phyloP scores from a whole-genome alignment of 2,888 invertebrate genomes.

The Tenodera sinensis region DNA sequence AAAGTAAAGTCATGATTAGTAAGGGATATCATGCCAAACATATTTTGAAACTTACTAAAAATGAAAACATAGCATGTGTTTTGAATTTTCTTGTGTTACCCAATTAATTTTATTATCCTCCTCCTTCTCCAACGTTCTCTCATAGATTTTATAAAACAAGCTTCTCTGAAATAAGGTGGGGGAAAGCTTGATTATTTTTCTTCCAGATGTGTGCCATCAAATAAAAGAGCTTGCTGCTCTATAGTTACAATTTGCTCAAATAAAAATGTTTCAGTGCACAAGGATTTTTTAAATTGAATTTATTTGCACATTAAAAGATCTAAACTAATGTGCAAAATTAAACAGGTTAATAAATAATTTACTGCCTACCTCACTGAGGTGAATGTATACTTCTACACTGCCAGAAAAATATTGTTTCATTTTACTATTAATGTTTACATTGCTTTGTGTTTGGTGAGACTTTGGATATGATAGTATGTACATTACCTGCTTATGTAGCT shows the following conservation, averaged over 20 bases:
- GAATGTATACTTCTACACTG: not conserved
- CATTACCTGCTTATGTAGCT: not conserved
- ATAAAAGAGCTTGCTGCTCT: not conserved
- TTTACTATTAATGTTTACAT: not conserved
- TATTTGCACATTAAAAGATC: no score
- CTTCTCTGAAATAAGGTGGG: no score
- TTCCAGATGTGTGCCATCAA: not conserved
- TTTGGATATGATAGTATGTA: not conserved
- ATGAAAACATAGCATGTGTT: no score
- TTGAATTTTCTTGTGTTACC: no score
- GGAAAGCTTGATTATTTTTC: not conserved
- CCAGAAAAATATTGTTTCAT: not conserved
- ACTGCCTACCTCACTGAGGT: not conserved
- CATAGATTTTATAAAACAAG: no score
- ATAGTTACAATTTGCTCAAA: not conserved
- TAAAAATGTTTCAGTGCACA: not conserved
- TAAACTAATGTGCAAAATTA: not conserved
- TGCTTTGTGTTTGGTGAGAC: conserved; percentile 1
- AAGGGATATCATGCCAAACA: no score
- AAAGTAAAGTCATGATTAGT: no score
- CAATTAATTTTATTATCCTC: no score
- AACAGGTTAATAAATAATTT: not conserved
- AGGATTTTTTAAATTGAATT: not conserved
- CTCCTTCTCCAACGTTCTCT: no score
- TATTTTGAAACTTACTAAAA: no score